phyloP scores from a whole-genome alignment of 1,140 invertebrate genomes.

The Globodera rostochiensis region DNA sequence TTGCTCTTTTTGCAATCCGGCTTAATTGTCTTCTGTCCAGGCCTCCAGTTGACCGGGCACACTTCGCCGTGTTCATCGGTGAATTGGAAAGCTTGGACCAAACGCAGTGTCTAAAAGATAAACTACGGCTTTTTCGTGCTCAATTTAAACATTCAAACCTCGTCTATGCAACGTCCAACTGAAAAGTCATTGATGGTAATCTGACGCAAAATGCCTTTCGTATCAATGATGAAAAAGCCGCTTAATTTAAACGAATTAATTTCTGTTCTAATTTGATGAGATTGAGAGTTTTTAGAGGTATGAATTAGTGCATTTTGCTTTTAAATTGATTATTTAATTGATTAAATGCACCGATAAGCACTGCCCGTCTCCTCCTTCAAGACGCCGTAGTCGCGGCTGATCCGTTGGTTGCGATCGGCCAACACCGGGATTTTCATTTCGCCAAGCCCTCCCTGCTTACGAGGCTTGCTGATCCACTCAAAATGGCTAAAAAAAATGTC shows the following conservation, averaged over 20 bases:
- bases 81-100: constrained; percentile 76
- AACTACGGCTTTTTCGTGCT: background rate
- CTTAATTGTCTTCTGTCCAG: constrained; percentile 91
- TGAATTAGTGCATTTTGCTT: no score
- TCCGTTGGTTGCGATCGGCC: constrained; percentile 84
- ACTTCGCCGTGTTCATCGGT: constrained; percentile 73
- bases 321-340: background rate
- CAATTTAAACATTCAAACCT: constrained; percentile 51
- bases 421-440: constrained; percentile 92
- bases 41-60: constrained; percentile 94
- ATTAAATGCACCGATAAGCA: constrained; percentile 74
- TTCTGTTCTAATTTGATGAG: background rate
- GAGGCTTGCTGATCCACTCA: constrained; percentile 89
- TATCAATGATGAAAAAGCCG: constrained; percentile 96
- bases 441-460: constrained; percentile 92
- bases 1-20: constrained; percentile 82
- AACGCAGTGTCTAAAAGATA: constrained; percentile 68
- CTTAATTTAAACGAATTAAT: constrained; percentile 65
- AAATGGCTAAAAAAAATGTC: constrained; percentile 71
- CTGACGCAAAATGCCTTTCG: constrained; percentile 85
- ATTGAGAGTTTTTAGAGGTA: background rate
- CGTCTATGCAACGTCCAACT: constrained; percentile 81
- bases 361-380: constrained; percentile 89
- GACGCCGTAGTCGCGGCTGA: constrained; percentile 87
- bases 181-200: constrained; percentile 97